These are phyloP conservation scores for Hylaeus volcanicus DNA, from an alignment of 1,140 invertebrate species.

Conservation along the genomic window DNA sequence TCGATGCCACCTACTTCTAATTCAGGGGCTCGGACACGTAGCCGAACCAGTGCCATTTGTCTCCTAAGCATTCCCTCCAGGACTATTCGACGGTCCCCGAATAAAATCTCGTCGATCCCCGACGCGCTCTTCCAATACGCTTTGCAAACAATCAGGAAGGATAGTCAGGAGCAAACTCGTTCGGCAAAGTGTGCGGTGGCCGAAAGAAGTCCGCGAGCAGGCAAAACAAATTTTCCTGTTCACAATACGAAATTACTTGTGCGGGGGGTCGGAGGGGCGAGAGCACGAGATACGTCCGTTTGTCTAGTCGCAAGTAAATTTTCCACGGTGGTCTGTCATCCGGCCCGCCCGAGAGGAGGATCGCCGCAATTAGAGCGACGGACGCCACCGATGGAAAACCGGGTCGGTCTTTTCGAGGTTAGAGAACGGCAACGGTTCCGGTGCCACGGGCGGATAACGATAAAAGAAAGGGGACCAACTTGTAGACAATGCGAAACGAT, in stretches of 20 bases:
- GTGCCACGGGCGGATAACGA: constrained; percentile 48
- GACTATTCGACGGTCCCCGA: too few relatives aligned
- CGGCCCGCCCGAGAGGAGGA: constrained; percentile 18
- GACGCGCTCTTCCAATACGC: neutral
- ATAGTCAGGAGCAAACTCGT: neutral
- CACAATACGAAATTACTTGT: constrained; percentile 36
- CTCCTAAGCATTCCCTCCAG: too few relatives aligned
- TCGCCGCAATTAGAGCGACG: constrained; percentile 51
- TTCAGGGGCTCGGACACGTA: too few relatives aligned
- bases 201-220: neutral
- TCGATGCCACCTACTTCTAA: too few relatives aligned
- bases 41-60: too few relatives aligned
- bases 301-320: constrained; percentile 27
- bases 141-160: neutral
- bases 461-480: constrained; percentile 45
- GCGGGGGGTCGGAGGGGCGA: neutral
- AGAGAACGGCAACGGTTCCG: constrained; percentile 37
- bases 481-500: constrained; percentile 46
- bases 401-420: constrained; percentile 46
- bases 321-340: constrained; percentile 31
- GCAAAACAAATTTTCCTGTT: constrained; percentile 22
- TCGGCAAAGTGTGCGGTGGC: neutral
- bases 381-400: constrained; percentile 46
- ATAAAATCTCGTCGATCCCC: neutral
- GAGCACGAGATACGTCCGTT: neutral